Conservation (phyloP, 2,797 vertebrate species). For the Clarias fuscus region DNA sequence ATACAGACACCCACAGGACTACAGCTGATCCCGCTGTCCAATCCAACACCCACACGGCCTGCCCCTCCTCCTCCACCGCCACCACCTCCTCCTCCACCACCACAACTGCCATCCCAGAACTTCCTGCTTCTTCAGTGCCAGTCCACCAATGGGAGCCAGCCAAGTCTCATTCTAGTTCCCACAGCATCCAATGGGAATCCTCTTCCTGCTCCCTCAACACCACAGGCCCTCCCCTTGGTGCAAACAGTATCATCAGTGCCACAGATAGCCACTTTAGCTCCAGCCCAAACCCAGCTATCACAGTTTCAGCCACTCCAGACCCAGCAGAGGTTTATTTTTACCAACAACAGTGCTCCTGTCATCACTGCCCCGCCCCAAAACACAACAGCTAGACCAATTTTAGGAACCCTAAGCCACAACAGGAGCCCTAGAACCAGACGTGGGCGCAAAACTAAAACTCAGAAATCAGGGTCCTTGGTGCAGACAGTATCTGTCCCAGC, state of each 20-base stretch:
- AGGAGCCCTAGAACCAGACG: constrained; percentile 73
- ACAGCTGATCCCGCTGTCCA: constrained; percentile 86
- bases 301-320: constrained; percentile 78
- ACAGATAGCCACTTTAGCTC: constrained; percentile 70
- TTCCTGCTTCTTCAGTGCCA: constrained; percentile 77
- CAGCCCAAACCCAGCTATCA: constrained; percentile 69
- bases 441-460: constrained; percentile 71
- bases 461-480: constrained; percentile 55
- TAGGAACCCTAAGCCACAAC: constrained; percentile 68
- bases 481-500: constrained; percentile 32
- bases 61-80: constrained; percentile 72
- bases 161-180: constrained; percentile 78
- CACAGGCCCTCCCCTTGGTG: constrained; percentile 70
- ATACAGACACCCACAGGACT: constrained; percentile 87
- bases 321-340: constrained; percentile 81
- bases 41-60: constrained; percentile 67
- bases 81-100: constrained; percentile 74
- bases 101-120: constrained; percentile 75
- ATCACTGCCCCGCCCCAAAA: constrained; percentile 45
- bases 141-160: constrained; percentile 71
- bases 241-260: constrained; percentile 80
- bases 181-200: constrained; percentile 63
- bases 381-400: constrained; percentile 68
- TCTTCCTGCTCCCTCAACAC: constrained; percentile 61
- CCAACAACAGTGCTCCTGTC: constrained; percentile 69